phyloP scores from a whole-genome alignment of 2,113 vertebrate genomes.

The Sialia sialis region DNA sequence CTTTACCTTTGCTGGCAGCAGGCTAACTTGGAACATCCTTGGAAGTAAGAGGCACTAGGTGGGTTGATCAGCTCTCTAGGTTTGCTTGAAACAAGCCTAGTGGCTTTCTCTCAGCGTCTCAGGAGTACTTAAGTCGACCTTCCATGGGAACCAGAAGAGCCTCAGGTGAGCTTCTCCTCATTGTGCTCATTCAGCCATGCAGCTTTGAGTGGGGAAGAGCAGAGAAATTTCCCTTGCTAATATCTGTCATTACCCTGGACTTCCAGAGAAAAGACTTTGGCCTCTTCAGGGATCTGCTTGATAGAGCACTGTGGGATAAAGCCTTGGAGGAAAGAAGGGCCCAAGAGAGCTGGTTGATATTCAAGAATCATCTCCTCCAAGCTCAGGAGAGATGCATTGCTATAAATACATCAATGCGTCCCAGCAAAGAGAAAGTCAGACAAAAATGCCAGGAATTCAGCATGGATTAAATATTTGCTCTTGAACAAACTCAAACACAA shows the following conservation, averaged over 20 bases:
- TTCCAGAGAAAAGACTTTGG: neutral
- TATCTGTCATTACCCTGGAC: neutral
- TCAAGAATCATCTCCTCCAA: neutral
- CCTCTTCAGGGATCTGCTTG: neutral
- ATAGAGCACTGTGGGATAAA: neutral
- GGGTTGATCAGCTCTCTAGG: neutral
- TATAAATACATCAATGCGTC: neutral
- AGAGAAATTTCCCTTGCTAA: neutral
- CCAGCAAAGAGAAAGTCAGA: neutral
- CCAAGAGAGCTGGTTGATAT: neutral
- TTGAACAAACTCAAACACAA: neutral
- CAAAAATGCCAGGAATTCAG: neutral
- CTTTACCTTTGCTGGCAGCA: neutral
- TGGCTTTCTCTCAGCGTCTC: neutral
- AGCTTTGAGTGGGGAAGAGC: neutral
- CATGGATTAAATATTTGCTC: neutral
- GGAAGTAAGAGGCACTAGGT: neutral
- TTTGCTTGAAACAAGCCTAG: neutral
- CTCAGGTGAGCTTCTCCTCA: neutral
- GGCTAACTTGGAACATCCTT: neutral
- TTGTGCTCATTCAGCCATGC: neutral
- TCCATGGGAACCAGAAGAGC: neutral
- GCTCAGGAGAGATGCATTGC: neutral
- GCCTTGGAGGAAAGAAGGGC: neutral
- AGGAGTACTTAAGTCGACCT: neutral